Base-by-base conservation (phyloP, 1,140 invertebrate species). In the Argopecten irradians region DNA sequence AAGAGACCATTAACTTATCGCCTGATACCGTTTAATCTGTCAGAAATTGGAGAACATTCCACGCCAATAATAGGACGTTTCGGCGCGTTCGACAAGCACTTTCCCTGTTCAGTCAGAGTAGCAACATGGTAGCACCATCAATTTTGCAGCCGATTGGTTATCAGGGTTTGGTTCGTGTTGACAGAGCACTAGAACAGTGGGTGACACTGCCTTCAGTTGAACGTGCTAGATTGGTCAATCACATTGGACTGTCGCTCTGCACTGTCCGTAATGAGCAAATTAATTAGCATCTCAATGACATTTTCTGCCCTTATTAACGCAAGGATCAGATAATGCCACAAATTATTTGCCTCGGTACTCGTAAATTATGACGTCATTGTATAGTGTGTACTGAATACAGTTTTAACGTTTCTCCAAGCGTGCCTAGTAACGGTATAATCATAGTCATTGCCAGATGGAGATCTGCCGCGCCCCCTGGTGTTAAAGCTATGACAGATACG, bases 371-470 rank as follows among this genome's bases (percentile, higher is more conserved):
- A 71, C 55, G 55, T 71, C 55, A 71, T 28, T 71, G 22, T 71
- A n/a, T 71, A 28, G 1, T 71, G 55, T 71, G 5, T 71, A 71
- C 55, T 28, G 55, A 71, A 71, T 71, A 28, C 55, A 28, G n/a
- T 71, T 71, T 71, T n/a, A 71, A 71, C 55, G 55, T 71, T 71
- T 71, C 55, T 71, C 22, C 28, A 71, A 71, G 55, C 55, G 55
- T 71, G 55, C 55, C 55, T 71, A 71, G 55, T 71, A 71, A 71
- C 55, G 55, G 55, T 71, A 71, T 28, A n/a, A 71, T 71, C 55
- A 71, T 22, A 71, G 55, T 19, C 43, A 13, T 55, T 22, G 43
- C 55, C 55, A 71, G 55, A 71, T 71, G 55, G 55, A 71, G 55
- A 71, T 3, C 55, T 5, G 55, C 55, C 55, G 55, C 55, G 55